Percentiles rank a stretch among this genome's conserved stretches.
These are phyloP conservation scores for Polypterus bichir DNA, from an alignment of 2,113 vertebrate genomes.

Conservation along the genomic window DNA sequence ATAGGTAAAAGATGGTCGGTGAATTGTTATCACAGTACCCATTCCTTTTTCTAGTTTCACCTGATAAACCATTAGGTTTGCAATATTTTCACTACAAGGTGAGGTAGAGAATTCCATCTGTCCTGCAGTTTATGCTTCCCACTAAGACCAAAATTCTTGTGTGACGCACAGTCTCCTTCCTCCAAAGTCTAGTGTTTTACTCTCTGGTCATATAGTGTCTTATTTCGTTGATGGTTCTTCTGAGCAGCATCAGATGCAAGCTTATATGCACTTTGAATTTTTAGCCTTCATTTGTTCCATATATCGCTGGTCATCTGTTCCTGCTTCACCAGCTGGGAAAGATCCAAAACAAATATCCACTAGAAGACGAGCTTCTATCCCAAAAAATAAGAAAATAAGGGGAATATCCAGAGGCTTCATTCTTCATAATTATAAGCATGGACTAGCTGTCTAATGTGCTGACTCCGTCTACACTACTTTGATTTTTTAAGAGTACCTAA, in stretches of 20 bases:
- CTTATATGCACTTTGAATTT: neutral
- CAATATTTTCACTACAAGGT: neutral
- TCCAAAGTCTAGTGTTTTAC: neutral
- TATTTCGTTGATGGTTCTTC: neutral
- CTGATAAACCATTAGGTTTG: neutral
- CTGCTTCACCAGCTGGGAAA: neutral
- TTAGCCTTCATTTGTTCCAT: neutral
- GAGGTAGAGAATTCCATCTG: neutral
- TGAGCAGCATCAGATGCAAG: neutral
- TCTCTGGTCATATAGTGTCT: neutral
- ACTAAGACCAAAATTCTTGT: neutral
- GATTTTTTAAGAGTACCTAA: neutral
- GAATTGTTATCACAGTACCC: slow-evolving; percentile 1
- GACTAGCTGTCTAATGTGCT: too few species aligned
- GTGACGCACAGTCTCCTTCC: neutral
- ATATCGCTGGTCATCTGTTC: neutral
- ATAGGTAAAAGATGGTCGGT: neutral
- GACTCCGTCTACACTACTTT: neutral
- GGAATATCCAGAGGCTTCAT: too few species aligned
- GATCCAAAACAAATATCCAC: too few species aligned
- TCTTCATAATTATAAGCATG: too few species aligned
- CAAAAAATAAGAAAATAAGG: too few species aligned
- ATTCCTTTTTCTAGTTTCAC: neutral
- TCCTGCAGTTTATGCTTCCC: neutral
- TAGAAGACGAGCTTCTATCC: too few species aligned